Conservation (phyloP, 2,888 invertebrate genomes). For the Yponomeuta malinellus region DNA sequence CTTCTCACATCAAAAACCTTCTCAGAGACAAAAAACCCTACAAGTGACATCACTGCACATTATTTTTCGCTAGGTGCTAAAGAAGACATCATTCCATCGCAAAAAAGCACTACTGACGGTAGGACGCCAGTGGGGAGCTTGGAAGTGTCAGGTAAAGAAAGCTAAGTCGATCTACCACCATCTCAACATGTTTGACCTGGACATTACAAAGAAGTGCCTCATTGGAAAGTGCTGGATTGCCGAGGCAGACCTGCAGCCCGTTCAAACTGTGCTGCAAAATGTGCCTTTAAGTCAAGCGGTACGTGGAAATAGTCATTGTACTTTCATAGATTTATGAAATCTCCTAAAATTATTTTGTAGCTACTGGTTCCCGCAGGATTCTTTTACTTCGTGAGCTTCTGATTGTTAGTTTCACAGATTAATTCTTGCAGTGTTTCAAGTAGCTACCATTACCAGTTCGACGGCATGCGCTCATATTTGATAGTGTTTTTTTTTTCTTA, state of each 20-base stretch:
- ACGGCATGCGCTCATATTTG: too few relatives aligned
- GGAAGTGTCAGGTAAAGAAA: constrained; percentile 89
- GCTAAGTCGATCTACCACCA: constrained; percentile 92
- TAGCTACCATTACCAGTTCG: too few relatives aligned
- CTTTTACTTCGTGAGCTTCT: too few relatives aligned
- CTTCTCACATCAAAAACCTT: too few relatives aligned
- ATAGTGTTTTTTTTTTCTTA: too few relatives aligned
- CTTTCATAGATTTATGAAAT: too few relatives aligned
- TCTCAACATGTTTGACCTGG: constrained; percentile 87
- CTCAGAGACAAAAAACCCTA: not conserved
- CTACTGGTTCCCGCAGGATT: too few relatives aligned
- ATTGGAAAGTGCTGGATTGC: constrained; percentile 90
- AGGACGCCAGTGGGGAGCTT: constrained; percentile 84
- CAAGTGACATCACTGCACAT: constrained; percentile 8
- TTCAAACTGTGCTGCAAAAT: constrained; percentile 60
- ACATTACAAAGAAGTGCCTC: constrained; percentile 87
- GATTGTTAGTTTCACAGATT: too few relatives aligned
- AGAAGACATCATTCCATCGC: constrained; percentile 88
- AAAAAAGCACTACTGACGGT: constrained; percentile 88
- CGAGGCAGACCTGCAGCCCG: constrained; percentile 75
- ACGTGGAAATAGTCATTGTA: not conserved
- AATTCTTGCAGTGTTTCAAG: too few relatives aligned
- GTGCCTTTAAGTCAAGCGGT: constrained; percentile 35
- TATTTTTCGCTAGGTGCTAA: constrained; percentile 77
- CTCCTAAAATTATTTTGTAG: too few relatives aligned